Base-by-base conservation (phyloP, 2,797 vertebrate species). In the Diplodus puntazzo region DNA sequence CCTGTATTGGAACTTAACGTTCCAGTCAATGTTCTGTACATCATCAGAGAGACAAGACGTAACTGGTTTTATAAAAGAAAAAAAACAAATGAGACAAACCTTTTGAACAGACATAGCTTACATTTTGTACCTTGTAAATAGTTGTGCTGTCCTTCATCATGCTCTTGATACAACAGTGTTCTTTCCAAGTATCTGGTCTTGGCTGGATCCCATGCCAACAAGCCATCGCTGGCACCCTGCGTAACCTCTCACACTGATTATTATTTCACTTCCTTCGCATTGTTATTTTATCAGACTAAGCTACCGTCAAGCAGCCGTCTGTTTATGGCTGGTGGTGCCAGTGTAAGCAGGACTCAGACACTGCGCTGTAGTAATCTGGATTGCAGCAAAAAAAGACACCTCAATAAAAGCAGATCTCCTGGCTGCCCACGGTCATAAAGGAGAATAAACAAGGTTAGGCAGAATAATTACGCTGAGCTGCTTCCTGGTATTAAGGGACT, bases 341-440 rank as follows among this genome's bases (percentile, higher is more conserved):
- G 72, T 80, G 84, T 79, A 80, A 88, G 79, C 88, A 88, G 79
- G 64, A 84, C 73, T 87, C 73, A 84, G 79, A 84, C 79, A 63
- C 73, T 80, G 64, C 43, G 81, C 72, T 42, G 69, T 80, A 78
- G 87, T 91, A 91, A 87, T 92, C 86, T 87, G 87, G 89, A 89
- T 90, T 84, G 84, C 49, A 69, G 75, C 45, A 82, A 81, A 85
- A 39, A 83, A 77, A 67, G 70, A 78, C 80, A 88, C 89, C 85
- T 91, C 89, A 92, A 93, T 94, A 94, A 95, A 94, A 91, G 69
- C 84, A 88, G 85, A 88, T 91, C 88, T 91, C 86, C 85, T 90
- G 86, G 69, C 89, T 89, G 90, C 84, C 88, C 77, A 74, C 54
- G 5, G 89, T 92, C 91, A 84, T 91, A 88, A 90, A 92, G 81